Base-by-base conservation (phyloP, 2,888 invertebrate species). In the Lottia scabra region DNA sequence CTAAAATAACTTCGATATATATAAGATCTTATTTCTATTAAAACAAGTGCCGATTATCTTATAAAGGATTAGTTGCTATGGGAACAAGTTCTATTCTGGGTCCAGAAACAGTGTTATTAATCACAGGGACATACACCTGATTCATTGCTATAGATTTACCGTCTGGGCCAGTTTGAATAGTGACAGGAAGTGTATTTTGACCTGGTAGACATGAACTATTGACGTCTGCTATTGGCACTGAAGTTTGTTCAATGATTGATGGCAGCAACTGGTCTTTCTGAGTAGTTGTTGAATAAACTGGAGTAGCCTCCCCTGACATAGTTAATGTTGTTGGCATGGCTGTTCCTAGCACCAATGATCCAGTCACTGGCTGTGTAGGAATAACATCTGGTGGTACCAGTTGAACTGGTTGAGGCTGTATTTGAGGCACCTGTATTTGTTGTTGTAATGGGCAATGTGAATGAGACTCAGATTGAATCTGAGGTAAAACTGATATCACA, bases 101-200 rank as follows among this genome's bases (percentile, higher is more conserved):
- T 56, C 79, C 79, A 30, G 73, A 75, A 26, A 77, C 79, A 10
- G 79, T 79, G 44, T 74, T 77, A 63, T 70, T 77, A 45, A 77
- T 75, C 38, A 79, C 70, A 23, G 79, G 79, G 44, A 79, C 79
- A 75, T 73, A 79, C n/a, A 79, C 73, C 64, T 79, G 79, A 46
- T 75, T 77, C 23, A 79, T 68, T 2, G 77, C 75, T 43, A 79
- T 70, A 0, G 77, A 73, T 30, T 69, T 72, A 8, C 68, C 72
- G 23, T 67, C 63, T 2, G 74, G 30, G 1, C 72, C 72, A 2
- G 75, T 70, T 44, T 72, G 26, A 15, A 75, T 73, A 8, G 72
- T 75, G 16, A 77, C 67, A 4, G 77, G 77, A 43, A 77, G 74
- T 2, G 75, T 75, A 15, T 70, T 75, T 64, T 75, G 72, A 38